Conservation (phyloP, 2,888 invertebrate genomes). For the Callinectes sapidus region DNA sequence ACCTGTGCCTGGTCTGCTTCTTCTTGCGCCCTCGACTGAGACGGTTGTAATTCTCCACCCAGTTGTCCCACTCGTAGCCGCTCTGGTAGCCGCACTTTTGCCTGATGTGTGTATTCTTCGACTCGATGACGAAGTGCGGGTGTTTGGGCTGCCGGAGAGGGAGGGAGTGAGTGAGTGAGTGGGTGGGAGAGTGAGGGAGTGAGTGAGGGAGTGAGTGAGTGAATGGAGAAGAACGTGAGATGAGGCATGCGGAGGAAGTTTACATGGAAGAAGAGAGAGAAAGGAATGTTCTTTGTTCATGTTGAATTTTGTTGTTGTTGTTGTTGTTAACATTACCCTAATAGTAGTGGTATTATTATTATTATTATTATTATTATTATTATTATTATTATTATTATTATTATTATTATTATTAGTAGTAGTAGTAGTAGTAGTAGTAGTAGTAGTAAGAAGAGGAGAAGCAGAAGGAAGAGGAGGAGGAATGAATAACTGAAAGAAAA, state of each 20-base stretch:
- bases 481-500: not conserved
- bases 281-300: not conserved
- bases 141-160: slow-evolving; percentile 88
- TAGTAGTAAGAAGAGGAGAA: not conserved
- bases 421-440: too few relatives aligned
- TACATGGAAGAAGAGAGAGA: not conserved
- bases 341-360: too few relatives aligned
- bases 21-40: slow-evolving; percentile 76
- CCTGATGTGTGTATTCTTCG: slow-evolving; percentile 87
- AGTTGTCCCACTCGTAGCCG: slow-evolving; percentile 85
- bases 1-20: slow-evolving; percentile 74
- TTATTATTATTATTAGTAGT: too few relatives aligned
- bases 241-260: not conserved
- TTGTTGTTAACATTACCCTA: too few relatives aligned
- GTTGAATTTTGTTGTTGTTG: too few relatives aligned
- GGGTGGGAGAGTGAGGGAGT: not conserved
- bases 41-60: slow-evolving; percentile 74
- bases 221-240: too few relatives aligned
- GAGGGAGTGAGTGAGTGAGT: not conserved
- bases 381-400: too few relatives aligned
- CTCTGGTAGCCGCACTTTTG: slow-evolving; percentile 93
- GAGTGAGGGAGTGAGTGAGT: not conserved
- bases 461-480: not conserved
- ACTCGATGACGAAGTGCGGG: slow-evolving; percentile 98
- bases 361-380: too few relatives aligned